Evolutionary conservation across 1,140 invertebrate species (phyloP).

Genomic region (Littorina saxatilis): DNA sequence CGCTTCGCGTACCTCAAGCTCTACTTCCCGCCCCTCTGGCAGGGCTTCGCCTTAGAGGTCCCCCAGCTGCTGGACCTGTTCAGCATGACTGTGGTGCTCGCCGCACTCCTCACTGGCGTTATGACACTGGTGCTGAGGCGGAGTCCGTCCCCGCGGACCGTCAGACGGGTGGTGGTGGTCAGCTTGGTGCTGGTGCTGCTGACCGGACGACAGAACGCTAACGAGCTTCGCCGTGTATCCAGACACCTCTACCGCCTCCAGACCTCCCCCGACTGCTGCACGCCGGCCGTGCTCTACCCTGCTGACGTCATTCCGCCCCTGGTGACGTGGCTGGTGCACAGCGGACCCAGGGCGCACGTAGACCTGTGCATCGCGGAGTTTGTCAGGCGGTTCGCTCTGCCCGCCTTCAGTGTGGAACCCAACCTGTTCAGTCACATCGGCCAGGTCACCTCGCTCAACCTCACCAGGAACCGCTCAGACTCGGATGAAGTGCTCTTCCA

Average conservation of each 20-base stretch:
- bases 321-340: constrained; percentile 30
- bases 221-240: constrained; percentile 46
- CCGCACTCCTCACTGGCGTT: no score
- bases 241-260: constrained; percentile 43
- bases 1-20: constrained; percentile 50
- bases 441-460: constrained; percentile 63
- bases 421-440: constrained; percentile 59
- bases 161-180: background rate
- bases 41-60: constrained; percentile 50
- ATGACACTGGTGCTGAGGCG: no score
- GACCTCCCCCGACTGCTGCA: constrained; percentile 48
- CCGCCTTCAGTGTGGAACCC: constrained; percentile 50
- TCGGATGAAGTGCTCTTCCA: constrained; percentile 47
- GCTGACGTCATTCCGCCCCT: constrained; percentile 30
- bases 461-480: constrained; percentile 41
- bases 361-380: constrained; percentile 51
- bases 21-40: constrained; percentile 50
- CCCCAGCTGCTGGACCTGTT: constrained; percentile 47
- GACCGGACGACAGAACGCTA: constrained; percentile 51
- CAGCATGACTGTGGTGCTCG: constrained; percentile 23
- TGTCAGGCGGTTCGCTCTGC: constrained; percentile 21
- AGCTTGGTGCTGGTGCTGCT: constrained; percentile 8
- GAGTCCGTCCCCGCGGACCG: no score
- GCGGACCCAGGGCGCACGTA: constrained; percentile 1
- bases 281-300: constrained; percentile 52